Evolutionary conservation across 2,888 invertebrate genomes (phyloP), one percentile per base, ranked within the genome.

Genomic region (Trissoscelio sp.): DNA sequence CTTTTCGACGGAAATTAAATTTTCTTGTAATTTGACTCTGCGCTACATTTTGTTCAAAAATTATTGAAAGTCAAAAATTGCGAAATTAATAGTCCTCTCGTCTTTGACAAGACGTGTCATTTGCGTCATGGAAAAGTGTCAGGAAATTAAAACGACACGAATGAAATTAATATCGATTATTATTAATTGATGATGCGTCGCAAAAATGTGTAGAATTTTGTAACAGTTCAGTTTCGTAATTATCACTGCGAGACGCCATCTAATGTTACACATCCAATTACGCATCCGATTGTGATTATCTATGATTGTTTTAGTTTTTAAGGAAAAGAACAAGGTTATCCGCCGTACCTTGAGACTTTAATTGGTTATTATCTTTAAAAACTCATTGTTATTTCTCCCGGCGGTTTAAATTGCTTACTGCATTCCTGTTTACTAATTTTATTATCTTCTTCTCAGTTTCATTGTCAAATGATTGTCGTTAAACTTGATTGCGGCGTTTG

Each of bases 251-350:
- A 64, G 62, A 20, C 11, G 42, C n/a, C 18, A 18, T 67, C 24
- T 53, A 42, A 28, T 24, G 51, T 64, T 48, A 51, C 51, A 64
- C 51, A 53, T 46, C n/a, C n/a, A n/a, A n/a, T n/a, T n/a, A n/a
- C 46, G 46, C 37, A 14, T 42, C 22, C 31, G 42, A 42, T 39
- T 11, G 22, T n/a, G 57, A 48, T 70, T 34, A 57, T 72, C 48
- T 39, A 5, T 14, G 51, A 72, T 39, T 42, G 53, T 73, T 62
- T 62, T 62, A 64, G 58, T 37, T 67, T n/a, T 37, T 58, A 16
- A 46, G 75, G 58, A 77, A 67, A 64, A 75, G 66, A 44, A 22
- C 75, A 51, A 75, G 75, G 75, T 58, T 31, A 37, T 22, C 14
- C 14, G 39, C 3, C 16, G 34, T 34, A 18, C 75, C 67, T 77